Conservation (phyloP, 2,113 vertebrate species). For the Onychostoma macrolepis region DNA sequence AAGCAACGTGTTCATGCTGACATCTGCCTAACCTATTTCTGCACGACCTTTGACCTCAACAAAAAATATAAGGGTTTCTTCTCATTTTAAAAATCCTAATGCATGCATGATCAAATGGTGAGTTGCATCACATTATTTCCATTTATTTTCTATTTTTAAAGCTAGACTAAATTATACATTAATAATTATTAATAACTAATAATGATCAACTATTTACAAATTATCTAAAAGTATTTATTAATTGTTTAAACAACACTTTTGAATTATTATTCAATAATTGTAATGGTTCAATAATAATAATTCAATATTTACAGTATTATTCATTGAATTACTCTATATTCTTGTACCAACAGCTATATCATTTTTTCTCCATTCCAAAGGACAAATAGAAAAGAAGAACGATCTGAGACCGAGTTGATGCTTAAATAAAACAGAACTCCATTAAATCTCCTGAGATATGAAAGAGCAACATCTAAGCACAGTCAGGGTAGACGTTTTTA, state of each 20-base stretch:
- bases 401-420: neutral
- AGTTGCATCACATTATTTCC: neutral
- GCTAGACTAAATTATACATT: neutral
- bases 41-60: neutral
- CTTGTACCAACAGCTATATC: neutral
- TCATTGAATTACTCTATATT: neutral
- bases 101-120: neutral
- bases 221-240: neutral
- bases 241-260: neutral
- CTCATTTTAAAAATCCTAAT: neutral
- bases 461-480: slow-evolving; percentile 20
- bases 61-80: neutral
- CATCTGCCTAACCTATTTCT: neutral
- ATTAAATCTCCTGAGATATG: slow-evolving; percentile 7
- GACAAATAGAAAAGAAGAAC: neutral
- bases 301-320: neutral
- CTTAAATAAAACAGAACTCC: slow-evolving; percentile 6
- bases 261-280: neutral
- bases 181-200: neutral
- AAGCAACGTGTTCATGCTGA: neutral
- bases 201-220: neutral
- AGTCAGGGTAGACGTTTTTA: slow-evolving; percentile 6
- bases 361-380: neutral
- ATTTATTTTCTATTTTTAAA: neutral
- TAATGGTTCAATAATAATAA: neutral